A percentile compares a stretch with the other conserved stretches of the same genome.
Evolutionary conservation across 92 coral and sea anemone species (phyloP).

Genomic region (Isaurus tuberculatus): DNA sequence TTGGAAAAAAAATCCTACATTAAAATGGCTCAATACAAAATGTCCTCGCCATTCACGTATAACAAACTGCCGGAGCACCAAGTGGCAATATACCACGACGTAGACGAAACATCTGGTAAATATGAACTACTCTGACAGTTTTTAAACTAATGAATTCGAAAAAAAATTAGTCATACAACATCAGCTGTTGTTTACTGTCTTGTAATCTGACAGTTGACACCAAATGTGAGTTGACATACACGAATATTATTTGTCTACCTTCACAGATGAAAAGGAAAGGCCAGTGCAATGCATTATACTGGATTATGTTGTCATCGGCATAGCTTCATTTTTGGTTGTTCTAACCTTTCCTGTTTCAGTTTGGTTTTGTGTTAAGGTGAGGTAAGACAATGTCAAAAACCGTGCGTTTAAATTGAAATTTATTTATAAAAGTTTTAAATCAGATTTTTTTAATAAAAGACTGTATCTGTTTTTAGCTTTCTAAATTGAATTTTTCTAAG

Average conservation of each 20-base stretch:
- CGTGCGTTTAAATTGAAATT: too few relatives aligned
- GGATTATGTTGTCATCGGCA: slow-evolving; percentile 62
- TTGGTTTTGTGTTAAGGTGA: slow-evolving; percentile 96
- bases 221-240: neutral
- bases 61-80: slow-evolving; percentile 88
- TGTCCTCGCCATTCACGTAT: slow-evolving; percentile 82
- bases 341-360: slow-evolving; percentile 86
- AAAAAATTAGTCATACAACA: too few relatives aligned
- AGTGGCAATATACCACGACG: slow-evolving; percentile 84
- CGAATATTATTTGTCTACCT: neutral
- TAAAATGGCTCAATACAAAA: too few relatives aligned
- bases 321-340: slow-evolving; percentile 66
- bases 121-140: too few relatives aligned
- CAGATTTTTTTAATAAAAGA: too few relatives aligned
- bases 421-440: too few relatives aligned
- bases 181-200: neutral
- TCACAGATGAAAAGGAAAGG: slow-evolving; percentile 57
- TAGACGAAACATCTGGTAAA: slow-evolving; percentile 63
- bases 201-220: neutral
- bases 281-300: slow-evolving; percentile 57
- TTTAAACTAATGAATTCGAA: neutral
- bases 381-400: neutral
- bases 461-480: too few relatives aligned
- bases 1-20: neutral
- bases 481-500: too few relatives aligned